Evolutionary conservation across 2,888 invertebrate genomes (phyloP), one percentile per base, ranked within the genome.

Genomic region (Heteromyza rotundicornis): DNA sequence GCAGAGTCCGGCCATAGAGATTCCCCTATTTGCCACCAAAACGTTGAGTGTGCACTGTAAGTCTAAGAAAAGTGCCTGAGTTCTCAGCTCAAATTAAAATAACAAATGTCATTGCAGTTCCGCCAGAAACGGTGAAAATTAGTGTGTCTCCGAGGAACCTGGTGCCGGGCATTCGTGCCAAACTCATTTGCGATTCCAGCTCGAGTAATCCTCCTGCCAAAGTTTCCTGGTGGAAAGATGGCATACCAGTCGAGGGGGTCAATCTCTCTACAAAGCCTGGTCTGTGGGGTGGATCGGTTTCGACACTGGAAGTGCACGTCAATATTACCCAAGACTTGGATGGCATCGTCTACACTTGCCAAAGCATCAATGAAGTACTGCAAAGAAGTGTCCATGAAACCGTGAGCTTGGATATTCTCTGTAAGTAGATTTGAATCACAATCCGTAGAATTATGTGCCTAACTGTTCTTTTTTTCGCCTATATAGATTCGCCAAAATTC

Each of bases 221-320:
- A 53, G 76, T 80, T 1, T 81, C 81, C 8, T 80, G 80, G 80
- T 80, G 80, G 80, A 81, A 80, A 60, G 80, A 80, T 57, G 80
- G 80, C 22, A 80, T 80, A 35, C 81, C 80, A 0, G 80, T 80
- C 1, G 81, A 80, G 57, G 80, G 81, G 16, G 69, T 79, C 0
- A 80, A 80, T 62, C 64, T 79, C 54, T 76, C 81, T n/a, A 79
- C 78, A 17, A 70, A 78, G 8, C 78, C 80, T 0, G 80, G 80
- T 0, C 72, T 80, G 2, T 80, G 80, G 80, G 81, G 81, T 20
- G 80, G 80, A 2, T 74, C 80, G 1, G 80, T 80, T 1, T 80
- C 80, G 2, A 79, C 81, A 0, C 67, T 81, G 24, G 80, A 81
- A 59, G 74, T 80, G 65, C 69, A 72, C 54, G 75, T 80, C 1